Percentiles rank a stretch among this genome's conserved stretches.
Evolutionary conservation across 1,140 invertebrate genomes (phyloP).

Genomic region (Camponotus vicinus): DNA sequence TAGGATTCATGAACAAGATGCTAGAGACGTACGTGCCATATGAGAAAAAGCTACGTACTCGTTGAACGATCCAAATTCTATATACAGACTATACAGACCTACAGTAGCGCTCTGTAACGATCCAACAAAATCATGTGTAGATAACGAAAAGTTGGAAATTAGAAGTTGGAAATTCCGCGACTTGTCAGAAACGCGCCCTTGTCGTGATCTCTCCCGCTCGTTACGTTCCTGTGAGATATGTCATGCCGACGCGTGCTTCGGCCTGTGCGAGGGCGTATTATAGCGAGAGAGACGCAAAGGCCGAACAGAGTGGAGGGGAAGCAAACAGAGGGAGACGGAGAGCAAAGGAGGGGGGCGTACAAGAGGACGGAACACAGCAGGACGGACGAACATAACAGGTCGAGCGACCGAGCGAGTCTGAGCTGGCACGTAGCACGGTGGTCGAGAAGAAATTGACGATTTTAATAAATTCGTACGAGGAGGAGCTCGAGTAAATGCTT

Average conservation of each 20-base stretch:
- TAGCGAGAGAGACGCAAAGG: constrained; percentile 51
- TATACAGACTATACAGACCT: too few relatives aligned
- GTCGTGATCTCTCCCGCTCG: constrained; percentile 35
- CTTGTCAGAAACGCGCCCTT: constrained; percentile 44
- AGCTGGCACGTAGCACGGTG: constrained; percentile 2
- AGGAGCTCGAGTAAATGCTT: constrained; percentile 26
- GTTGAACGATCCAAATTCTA: not conserved
- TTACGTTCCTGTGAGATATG: constrained; percentile 68
- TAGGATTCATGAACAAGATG: not conserved
- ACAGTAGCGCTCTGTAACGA: not conserved
- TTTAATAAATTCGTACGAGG: not conserved
- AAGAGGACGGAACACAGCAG: constrained; percentile 54
- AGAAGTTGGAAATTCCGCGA: too few relatives aligned
- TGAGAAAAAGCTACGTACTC: constrained; percentile 17
- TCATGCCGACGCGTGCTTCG: constrained; percentile 71
- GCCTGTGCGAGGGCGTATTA: constrained; percentile 69
- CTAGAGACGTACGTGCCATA: constrained; percentile 27
- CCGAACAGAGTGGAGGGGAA: constrained; percentile 50
- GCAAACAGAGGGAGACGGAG: not conserved
- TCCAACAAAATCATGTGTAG: not conserved
- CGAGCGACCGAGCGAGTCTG: constrained; percentile 54
- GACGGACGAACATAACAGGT: constrained; percentile 69
- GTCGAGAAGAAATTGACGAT: not conserved
- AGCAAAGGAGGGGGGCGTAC: constrained; percentile 38
- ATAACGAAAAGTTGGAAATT: not conserved